These are phyloP conservation scores for Pachypeltis micranthus DNA, from an alignment of 1,140 invertebrate species.

Conservation along the genomic window DNA sequence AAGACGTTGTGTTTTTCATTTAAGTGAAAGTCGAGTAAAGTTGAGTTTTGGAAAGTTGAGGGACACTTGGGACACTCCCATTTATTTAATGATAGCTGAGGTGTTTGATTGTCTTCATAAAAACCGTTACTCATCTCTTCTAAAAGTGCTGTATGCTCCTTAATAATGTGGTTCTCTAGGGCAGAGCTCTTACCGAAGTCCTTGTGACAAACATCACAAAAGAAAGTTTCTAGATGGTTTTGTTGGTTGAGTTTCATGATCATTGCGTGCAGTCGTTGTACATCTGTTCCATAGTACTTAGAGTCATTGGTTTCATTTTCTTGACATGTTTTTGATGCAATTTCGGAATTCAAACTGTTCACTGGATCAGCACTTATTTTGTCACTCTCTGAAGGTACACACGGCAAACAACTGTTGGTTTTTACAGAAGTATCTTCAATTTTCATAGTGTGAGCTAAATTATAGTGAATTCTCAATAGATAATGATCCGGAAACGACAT, in stretches of 20 bases:
- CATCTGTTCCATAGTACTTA: constrained; percentile 37
- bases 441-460: constrained; percentile 9
- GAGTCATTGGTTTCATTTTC: constrained; percentile 3
- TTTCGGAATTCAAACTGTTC: background rate
- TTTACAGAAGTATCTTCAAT: background rate
- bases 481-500: constrained; percentile 18
- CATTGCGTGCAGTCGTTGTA: constrained; percentile 83
- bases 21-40: constrained; percentile 10
- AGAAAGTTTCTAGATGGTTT: constrained; percentile 41
- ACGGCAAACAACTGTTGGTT: background rate
- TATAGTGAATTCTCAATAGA: constrained; percentile 21
- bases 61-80: constrained; percentile 31
- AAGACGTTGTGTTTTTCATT: constrained; percentile 10
- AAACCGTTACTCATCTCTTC: constrained; percentile 32
- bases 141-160: constrained; percentile 42
- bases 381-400: background rate
- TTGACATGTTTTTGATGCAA: background rate
- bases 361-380: background rate
- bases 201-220: constrained; percentile 44
- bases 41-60: background rate
- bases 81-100: constrained; percentile 28
- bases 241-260: constrained; percentile 74
- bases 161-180: constrained; percentile 45
- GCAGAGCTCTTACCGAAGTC: constrained; percentile 46
- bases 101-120: constrained; percentile 24